Evolutionary conservation across 53 echinoderm and acorn worm genomes (phyloP).

Genomic region (Mesocentrotus franciscanus): DNA sequence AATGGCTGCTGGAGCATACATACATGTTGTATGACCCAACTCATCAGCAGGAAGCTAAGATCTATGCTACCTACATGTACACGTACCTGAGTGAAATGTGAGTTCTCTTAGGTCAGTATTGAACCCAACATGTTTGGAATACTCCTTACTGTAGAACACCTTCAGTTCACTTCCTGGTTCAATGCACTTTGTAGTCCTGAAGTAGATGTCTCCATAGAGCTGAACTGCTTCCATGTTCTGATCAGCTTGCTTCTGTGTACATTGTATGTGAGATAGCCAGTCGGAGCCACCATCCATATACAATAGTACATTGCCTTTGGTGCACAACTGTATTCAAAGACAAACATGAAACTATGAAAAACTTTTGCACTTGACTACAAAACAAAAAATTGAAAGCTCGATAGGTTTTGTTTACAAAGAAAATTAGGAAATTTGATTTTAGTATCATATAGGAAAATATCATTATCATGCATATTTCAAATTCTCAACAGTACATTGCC

Average conservation of each 20-base stretch:
- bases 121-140: background rate
- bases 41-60: background rate
- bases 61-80: background rate
- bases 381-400: background rate
- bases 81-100: background rate
- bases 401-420: background rate
- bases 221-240: conserved; percentile 24
- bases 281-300: background rate
- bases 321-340: background rate
- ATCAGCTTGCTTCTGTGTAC: background rate
- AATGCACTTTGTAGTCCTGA: conserved; percentile 2
- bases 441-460: background rate
- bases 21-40: too few relatives aligned
- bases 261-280: conserved; percentile 8
- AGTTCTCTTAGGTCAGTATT: background rate
- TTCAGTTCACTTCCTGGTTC: conserved; percentile 2
- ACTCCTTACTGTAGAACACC: conserved; percentile 38
- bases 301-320: background rate
- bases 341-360: background rate
- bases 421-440: too few relatives aligned
- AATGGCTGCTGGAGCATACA: too few relatives aligned
- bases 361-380: background rate
- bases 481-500: too few relatives aligned
- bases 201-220: conserved; percentile 31
- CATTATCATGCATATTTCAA: background rate